A percentile compares a stretch with the other conserved stretches of the same genome.
These are phyloP conservation scores for Eumerus sabulonum DNA, from an alignment of 2,888 invertebrate species.

Conservation along the genomic window DNA sequence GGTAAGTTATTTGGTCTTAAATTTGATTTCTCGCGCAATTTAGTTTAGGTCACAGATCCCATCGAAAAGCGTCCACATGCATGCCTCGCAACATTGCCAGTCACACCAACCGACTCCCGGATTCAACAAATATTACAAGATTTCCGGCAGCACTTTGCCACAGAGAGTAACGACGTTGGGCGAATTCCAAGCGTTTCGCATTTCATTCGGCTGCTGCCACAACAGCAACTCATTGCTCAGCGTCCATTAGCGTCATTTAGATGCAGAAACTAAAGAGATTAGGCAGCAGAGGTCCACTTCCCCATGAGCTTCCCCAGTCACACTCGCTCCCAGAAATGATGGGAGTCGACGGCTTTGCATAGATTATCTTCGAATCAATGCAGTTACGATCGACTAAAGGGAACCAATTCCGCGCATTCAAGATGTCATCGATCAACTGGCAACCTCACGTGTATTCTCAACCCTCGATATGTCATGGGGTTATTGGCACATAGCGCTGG, in stretches of 20 bases:
- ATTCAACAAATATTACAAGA: constrained; percentile 10
- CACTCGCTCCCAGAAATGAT: constrained; percentile 21
- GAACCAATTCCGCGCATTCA: too few relatives aligned
- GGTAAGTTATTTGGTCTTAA: constrained; percentile 15
- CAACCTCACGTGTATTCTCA: too few relatives aligned
- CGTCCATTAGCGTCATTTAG: constrained; percentile 15
- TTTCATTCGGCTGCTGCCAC: constrained; percentile 2
- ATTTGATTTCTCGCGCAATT: constrained; percentile 1
- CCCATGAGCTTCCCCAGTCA: constrained; percentile 13
- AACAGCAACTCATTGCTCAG: constrained; percentile 16
- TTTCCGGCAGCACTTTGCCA: constrained; percentile 24
- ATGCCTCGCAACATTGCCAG: not conserved
- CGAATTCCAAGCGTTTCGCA: constrained; percentile 12
- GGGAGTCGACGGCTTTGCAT: constrained; percentile 17
- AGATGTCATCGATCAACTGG: too few relatives aligned
- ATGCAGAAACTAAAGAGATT: constrained; percentile 17
- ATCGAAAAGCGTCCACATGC: constrained; percentile 10
- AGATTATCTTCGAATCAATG: too few relatives aligned
- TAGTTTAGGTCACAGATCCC: constrained; percentile 10
- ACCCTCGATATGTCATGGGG: too few relatives aligned
- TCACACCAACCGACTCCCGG: not conserved
- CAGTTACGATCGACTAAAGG: too few relatives aligned
- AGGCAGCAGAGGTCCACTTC: constrained; percentile 24
- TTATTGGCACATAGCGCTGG: too few relatives aligned
- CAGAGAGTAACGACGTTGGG: constrained; percentile 27